Evolutionary conservation across 2,797 vertebrate species (phyloP).

Genomic region (Notoglanidium macrostoma): DNA sequence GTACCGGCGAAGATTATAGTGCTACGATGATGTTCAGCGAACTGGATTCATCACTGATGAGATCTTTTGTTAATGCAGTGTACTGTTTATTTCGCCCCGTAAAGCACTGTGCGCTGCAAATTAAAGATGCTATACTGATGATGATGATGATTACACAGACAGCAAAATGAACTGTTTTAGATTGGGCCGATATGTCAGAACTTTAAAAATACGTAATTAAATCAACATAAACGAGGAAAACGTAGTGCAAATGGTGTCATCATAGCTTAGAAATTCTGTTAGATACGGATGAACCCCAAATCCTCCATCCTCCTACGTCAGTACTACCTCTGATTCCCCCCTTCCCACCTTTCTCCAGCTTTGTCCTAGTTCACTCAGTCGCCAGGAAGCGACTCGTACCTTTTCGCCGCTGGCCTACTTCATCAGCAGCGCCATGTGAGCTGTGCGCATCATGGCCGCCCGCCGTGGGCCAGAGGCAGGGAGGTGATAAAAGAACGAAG

Average conservation of each 20-base stretch:
- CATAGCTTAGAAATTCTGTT: not conserved
- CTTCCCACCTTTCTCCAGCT: slow-evolving; percentile 2
- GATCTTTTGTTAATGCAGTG: not conserved
- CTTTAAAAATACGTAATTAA: not conserved
- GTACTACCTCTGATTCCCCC: not conserved
- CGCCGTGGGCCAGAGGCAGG: slow-evolving; percentile 58
- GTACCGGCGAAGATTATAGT: not conserved
- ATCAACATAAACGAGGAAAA: not conserved
- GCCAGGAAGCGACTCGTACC: slow-evolving; percentile 32
- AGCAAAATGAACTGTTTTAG: not conserved
- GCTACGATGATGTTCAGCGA: not conserved
- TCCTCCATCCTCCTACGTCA: not conserved
- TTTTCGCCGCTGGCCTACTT: slow-evolving; percentile 63
- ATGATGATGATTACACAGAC: not conserved
- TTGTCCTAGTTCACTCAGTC: slow-evolving; percentile 52
- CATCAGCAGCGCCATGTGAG: slow-evolving; percentile 56
- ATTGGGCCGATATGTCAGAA: too few relatives aligned
- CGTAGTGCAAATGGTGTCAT: not conserved
- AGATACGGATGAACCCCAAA: not conserved
- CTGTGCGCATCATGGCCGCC: slow-evolving; percentile 59
- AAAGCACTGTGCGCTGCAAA: not conserved
- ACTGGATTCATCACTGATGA: not conserved
- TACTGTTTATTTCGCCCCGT: too few relatives aligned
- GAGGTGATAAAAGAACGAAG: not conserved
- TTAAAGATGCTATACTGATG: not conserved